Base-by-base conservation (phyloP, 2,113 vertebrate species). In the Halichoeres trimaculatus region DNA sequence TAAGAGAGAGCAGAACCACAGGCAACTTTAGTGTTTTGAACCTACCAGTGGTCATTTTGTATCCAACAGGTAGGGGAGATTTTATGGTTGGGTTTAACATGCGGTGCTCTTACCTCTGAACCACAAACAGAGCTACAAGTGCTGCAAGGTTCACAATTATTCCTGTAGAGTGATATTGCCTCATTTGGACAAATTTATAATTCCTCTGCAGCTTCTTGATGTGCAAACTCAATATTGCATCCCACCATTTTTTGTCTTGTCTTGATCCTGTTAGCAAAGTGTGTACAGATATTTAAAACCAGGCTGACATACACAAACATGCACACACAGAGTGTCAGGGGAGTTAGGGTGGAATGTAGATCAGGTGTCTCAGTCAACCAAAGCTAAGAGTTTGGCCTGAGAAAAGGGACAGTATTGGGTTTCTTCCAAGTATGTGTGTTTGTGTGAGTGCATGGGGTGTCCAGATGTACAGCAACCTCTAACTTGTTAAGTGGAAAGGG, bases 401-500 rank as follows among this genome's bases (percentile, higher is more conserved):
- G 78, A 86, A 85, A 84, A 89, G 80, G 78, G 74, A 91, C 91
- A 85, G 82, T 88, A 88, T 92, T 86, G 70, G 74, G 78, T 92
- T 89, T 74, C 85, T 45, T 76, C 52, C 41, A 52, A 78, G 64
- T 73, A 60, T 71, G 57, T 69, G 34, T 77, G 70, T 82, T 69
- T 4, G 41, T 61, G 26, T 70, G 34, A 30, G 51, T 71, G 73
- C 35, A 19, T 47, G 47, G 35, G 76, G 52, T 74, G 63, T 76
- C 77, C 69, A 82, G 80, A 85, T 84, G 76, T 88, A 85, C n/a
- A n/a, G n/a, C n/a, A n/a, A n/a, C 54, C 34, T 30, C 43, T 10
- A 23, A 20, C 50, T 65, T n/a, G n/a, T n/a, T n/a, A n/a, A n/a
- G n/a, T n/a, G n/a, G n/a, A n/a, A n/a, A n/a, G n/a, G n/a, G 73